A percentile compares a stretch with the other conserved stretches of the same genome.
phyloP scores from a whole-genome alignment of 2,797 vertebrate species.

The Hybognathus amarus region DNA sequence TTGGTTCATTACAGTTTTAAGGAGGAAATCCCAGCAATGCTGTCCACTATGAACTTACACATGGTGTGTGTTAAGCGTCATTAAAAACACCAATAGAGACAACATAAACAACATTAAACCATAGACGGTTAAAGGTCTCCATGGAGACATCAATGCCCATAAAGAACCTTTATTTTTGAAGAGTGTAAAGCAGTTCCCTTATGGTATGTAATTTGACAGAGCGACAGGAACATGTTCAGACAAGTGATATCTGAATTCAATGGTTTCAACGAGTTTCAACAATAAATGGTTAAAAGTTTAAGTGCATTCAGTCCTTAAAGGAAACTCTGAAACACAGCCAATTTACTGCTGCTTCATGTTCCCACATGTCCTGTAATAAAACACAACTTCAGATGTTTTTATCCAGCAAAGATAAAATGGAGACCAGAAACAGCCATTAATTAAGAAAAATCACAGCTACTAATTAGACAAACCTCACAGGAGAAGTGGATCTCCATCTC shows the following conservation, averaged over 20 bases:
- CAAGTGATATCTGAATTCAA: neutral
- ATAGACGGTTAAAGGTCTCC: neutral
- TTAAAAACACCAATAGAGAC: too few species aligned
- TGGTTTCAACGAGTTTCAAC: neutral
- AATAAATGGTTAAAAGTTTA: constrained; percentile 49
- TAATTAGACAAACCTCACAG: neutral
- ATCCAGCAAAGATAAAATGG: neutral
- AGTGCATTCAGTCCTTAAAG: constrained; percentile 18
- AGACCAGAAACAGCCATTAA: neutral
- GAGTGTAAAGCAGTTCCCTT: neutral
- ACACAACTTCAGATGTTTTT: neutral
- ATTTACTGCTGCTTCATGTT: constrained; percentile 23
- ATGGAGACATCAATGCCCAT: neutral
- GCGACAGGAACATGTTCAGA: too few species aligned
- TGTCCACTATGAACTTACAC: too few species aligned
- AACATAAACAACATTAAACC: too few species aligned
- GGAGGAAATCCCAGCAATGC: too few species aligned
- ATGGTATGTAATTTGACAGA: neutral
- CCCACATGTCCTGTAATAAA: constrained; percentile 45
- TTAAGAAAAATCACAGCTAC: neutral
- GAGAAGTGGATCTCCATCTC: neutral
- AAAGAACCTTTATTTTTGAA: neutral
- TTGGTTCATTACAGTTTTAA: too few species aligned
- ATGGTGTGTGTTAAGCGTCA: too few species aligned
- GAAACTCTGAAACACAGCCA: constrained; percentile 15